Percentiles rank a stretch among this genome's conserved stretches.
phyloP scores from a whole-genome alignment of 2,797 vertebrate genomes.

The Benthosema pterotum region DNA sequence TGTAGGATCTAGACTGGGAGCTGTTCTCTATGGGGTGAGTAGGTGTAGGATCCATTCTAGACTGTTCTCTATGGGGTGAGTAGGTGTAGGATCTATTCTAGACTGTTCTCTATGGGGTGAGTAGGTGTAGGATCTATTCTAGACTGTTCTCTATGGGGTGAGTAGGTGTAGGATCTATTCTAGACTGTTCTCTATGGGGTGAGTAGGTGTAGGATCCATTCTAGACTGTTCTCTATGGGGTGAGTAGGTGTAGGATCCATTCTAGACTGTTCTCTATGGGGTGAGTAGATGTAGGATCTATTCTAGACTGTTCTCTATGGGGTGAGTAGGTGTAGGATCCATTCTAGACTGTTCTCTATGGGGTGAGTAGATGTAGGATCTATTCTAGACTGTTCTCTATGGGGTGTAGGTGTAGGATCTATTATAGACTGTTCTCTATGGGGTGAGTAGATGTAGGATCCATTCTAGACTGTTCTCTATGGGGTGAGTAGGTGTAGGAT shows the following conservation, averaged over 20 bases:
- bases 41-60: background rate
- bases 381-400: conserved; percentile 91
- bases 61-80: too few species aligned
- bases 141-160: conserved; percentile 62
- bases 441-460: too few species aligned
- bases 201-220: background rate
- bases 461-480: too few species aligned
- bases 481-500: conserved; percentile 86
- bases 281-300: conserved; percentile 88
- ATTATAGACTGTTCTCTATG: too few species aligned
- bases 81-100: too few species aligned
- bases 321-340: too few species aligned
- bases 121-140: conserved; percentile 89
- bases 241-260: too few species aligned
- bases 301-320: conserved; percentile 62
- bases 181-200: conserved; percentile 86
- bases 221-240: too few species aligned
- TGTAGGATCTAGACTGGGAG: conserved; percentile 91
- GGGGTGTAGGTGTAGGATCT: background rate
- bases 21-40: conserved; percentile 81
- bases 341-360: conserved; percentile 90
- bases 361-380: conserved; percentile 87
- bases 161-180: too few species aligned
- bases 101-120: too few species aligned
- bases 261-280: too few species aligned